Percentiles rank a stretch among this genome's conserved stretches.
Evolutionary conservation across 2,888 invertebrate species (phyloP).

Genomic region (Hyles lineata): DNA sequence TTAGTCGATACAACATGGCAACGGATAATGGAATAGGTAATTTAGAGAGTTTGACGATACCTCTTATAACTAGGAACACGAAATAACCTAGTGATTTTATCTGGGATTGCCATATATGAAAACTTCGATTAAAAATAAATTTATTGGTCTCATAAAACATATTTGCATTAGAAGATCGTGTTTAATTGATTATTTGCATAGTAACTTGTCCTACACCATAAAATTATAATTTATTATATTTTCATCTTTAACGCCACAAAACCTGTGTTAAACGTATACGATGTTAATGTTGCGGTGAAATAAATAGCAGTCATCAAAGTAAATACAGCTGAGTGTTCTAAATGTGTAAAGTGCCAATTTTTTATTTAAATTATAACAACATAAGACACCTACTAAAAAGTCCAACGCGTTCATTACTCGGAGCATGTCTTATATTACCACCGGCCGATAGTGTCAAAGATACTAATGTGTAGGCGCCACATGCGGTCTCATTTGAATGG

Average conservation of each 20-base stretch:
- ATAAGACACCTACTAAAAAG: slow-evolving; percentile 6
- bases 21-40: background rate
- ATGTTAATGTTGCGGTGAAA: too few relatives aligned
- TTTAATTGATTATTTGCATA: background rate
- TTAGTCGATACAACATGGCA: background rate
- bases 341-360: background rate
- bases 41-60: background rate
- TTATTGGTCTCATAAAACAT: background rate
- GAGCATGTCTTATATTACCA: background rate
- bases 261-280: too few relatives aligned
- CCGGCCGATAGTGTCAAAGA: slow-evolving; percentile 19
- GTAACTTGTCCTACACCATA: too few relatives aligned
- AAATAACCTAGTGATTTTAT: background rate
- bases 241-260: too few relatives aligned
- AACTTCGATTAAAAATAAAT: too few relatives aligned
- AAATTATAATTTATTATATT: too few relatives aligned
- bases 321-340: too few relatives aligned
- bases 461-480: slow-evolving; percentile 26
- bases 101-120: too few relatives aligned
- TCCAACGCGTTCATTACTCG: background rate
- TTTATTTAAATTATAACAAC: background rate
- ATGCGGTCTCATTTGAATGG: slow-evolving; percentile 25
- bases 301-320: too few relatives aligned
- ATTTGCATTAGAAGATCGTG: background rate
- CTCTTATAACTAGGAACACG: too few relatives aligned